Evolutionary conservation across 2,113 vertebrate species (phyloP).

Genomic region (Nanger granti): DNA sequence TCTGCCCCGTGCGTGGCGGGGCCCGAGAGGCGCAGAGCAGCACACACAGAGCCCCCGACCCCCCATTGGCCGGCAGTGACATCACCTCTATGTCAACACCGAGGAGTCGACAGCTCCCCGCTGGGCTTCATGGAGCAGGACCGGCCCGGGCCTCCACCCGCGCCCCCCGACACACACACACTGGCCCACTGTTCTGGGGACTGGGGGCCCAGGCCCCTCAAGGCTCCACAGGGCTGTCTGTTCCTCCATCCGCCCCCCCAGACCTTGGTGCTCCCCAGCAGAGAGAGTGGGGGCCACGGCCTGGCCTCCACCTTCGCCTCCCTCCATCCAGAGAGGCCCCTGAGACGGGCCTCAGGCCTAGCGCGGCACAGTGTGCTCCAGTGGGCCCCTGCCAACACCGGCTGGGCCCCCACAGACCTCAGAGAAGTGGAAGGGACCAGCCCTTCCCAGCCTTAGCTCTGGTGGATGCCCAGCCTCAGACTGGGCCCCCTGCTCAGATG

Average conservation of each 20-base stretch:
- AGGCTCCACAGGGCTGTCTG: background rate
- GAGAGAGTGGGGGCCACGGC: background rate
- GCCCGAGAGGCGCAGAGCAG: background rate
- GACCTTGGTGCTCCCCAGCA: background rate
- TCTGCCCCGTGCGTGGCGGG: background rate
- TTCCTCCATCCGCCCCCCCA: background rate
- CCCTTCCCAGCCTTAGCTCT: background rate
- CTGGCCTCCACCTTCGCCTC: background rate
- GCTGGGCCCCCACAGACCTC: background rate
- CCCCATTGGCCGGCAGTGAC: constrained; percentile 1
- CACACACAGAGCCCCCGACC: background rate
- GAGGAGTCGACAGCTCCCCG: background rate
- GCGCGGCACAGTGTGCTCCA: fast-evolving
- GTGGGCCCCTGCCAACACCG: background rate
- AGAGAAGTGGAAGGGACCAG: too few species aligned
- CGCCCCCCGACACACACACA: constrained; percentile 6
- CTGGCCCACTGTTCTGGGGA: constrained; percentile 53
- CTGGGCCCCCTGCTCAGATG: fast-evolving
- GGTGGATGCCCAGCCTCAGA: fast-evolving
- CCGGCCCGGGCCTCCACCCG: background rate
- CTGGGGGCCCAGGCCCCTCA: background rate
- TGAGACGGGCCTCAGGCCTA: background rate
- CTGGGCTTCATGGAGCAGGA: constrained; percentile 43
- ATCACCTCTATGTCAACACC: constrained; percentile 49
- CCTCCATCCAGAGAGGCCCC: background rate